Percentiles rank a stretch among this genome's conserved stretches.
These are phyloP conservation scores for Rhinolophus ferrumequinum DNA, from an alignment of 2,113 vertebrate species.

Conservation along the genomic window DNA sequence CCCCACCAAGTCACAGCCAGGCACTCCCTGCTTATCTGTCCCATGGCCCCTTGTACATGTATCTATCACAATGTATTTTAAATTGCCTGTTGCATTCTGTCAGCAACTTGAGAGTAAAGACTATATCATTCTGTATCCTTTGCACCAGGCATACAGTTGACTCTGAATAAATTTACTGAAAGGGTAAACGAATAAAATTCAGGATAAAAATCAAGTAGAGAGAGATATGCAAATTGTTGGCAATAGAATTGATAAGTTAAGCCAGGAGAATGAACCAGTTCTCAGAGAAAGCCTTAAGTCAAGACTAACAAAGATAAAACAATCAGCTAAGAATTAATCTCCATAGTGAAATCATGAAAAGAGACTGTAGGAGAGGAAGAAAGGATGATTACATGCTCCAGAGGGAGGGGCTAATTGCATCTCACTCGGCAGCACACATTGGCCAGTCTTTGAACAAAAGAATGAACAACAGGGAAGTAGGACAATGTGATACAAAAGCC, in stretches of 20 bases:
- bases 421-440: background rate
- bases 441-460: slow-evolving; percentile 6
- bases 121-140: background rate
- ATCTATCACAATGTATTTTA: background rate
- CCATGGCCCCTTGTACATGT: background rate
- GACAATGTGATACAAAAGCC: background rate
- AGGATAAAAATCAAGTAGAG: slow-evolving; percentile 21
- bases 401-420: background rate
- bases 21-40: background rate
- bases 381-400: background rate
- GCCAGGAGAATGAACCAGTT: background rate
- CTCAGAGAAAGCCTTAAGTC: background rate
- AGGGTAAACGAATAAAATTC: background rate
- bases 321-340: background rate
- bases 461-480: background rate
- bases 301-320: background rate
- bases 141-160: background rate
- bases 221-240: background rate
- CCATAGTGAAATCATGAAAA: background rate
- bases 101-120: background rate
- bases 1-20: background rate
- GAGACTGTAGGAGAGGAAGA: background rate
- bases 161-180: background rate
- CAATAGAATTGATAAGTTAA: background rate
- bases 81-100: background rate